Base-by-base conservation (phyloP, 2,888 invertebrate genomes). In the Myopa tessellatipennis region DNA sequence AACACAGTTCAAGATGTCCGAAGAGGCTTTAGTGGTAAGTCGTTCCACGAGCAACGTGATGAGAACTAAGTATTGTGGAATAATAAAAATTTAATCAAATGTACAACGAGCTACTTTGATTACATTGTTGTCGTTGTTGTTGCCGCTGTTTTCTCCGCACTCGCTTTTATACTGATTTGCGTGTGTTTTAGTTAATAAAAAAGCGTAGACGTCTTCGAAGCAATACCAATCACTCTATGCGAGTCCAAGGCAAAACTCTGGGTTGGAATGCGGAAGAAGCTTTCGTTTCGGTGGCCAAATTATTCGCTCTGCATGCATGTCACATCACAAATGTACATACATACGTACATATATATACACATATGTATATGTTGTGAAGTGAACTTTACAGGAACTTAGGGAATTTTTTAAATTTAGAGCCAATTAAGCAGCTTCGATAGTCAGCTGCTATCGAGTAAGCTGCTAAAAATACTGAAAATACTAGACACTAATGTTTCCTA, bases 1-100 rank as follows among this genome's bases (percentile, higher is more conserved):
- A 14, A 12, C 7, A 16, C 10, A 69, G 18, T 36, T 34, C 61
- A 77, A 70, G 8, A 81, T 81, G 81, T 80, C 81, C 18, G 79
- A 80, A 61, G 80, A 81, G 55, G 65, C 79, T 36, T 74, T 81
- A 63, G 76, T 79, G 81, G 81, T 81, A 78, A 81, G 81, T 74
- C 67, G 34, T 26, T 63, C 52, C 14, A 12, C 52, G 58, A 6
- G 16, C 18, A 58, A 58, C 18, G 14, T 58, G 16, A 58, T 58
- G n/a, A 6, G 18, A 26, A 26, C 26, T 2, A 58, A 58, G n/a
- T 10, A 58, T 58, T 16, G 16, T 12, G 1, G 4, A n/a, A 58
- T 5, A 58, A 58, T 58, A 16, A 58, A 12, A 58, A 18, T 40
- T 73, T 63, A 16, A 63, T 40, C 45, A 63, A 50, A 73, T 73